phyloP scores from a whole-genome alignment of 2,888 invertebrate species.

The Drosophila anomalata region DNA sequence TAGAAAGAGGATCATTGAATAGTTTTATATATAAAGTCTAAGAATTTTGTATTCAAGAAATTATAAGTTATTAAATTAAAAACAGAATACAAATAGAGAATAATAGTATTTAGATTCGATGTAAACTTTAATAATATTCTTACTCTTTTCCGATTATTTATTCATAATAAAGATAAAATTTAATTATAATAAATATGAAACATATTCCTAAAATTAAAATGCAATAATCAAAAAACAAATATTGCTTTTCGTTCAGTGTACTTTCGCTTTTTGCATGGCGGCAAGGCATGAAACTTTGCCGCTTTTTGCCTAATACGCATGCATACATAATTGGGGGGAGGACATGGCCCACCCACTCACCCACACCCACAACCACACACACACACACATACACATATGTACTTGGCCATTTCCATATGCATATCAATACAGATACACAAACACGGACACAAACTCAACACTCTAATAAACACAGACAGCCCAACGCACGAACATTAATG shows the following conservation, averaged over 20 bases:
- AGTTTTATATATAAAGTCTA: background rate
- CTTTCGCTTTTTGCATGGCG: constrained; percentile 15
- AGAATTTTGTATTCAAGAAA: too few species aligned
- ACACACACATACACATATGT: constrained; percentile 15
- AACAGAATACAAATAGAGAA: too few species aligned
- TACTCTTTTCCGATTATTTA: too few species aligned
- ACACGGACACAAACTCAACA: constrained; percentile 24
- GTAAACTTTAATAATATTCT: too few species aligned
- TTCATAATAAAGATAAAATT: too few species aligned
- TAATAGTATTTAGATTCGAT: too few species aligned
- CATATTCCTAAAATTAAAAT: background rate
- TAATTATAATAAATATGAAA: background rate
- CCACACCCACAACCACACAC: constrained; percentile 17
- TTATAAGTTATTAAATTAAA: too few species aligned
- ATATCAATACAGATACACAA: constrained; percentile 50
- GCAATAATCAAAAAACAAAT: background rate
- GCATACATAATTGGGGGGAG: constrained; percentile 63
- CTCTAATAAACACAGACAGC: constrained; percentile 47
- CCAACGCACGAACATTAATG: constrained; percentile 57
- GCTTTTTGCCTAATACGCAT: constrained; percentile 64
- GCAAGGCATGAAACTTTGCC: constrained; percentile 54
- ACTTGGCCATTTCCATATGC: constrained; percentile 42
- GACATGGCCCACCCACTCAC: constrained; percentile 25
- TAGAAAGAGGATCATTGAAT: too few species aligned
- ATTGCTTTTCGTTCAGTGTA: constrained; percentile 5